Base-by-base conservation (phyloP, 2,888 invertebrate genomes). In the Spodoptera exigua region DNA sequence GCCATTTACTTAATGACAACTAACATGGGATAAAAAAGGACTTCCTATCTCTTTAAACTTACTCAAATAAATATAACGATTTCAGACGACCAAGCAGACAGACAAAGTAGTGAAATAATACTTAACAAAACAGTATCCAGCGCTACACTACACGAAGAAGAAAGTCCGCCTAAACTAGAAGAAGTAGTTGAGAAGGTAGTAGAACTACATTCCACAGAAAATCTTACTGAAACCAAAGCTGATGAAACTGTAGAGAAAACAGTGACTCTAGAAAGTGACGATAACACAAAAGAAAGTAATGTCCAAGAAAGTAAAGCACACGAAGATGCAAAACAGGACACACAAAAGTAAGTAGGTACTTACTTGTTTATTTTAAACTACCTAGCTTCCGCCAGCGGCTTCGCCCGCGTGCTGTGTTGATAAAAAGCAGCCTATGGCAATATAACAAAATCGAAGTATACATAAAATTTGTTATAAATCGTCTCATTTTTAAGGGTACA, bases 111-210 rank as follows among this genome's bases (percentile, higher is more conserved):
- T 52, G 74, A 75, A 51, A 73, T 27, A 13, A 59, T 34, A 35
- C 45, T 53, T 32, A 53, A 49, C 13, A 66, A 62, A 61, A 56
- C 45, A 54, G 60, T 72, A 40, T 61, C 53, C 51, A 65, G 47
- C n/a, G 51, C 51, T 21, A 60, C 40, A n/a, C 21, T 48, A 32
- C 51, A 69, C 16, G 61, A 61, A 18, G 85, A 88, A 53, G 85
- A 88, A 14, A 86, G 83, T 68, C 64, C 84, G 46, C 70, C 86
- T 7, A 84, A 84, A 56, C 69, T 93, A 63, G 87, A 90, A 73
- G 84, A 88, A 60, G 82, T 92, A 1, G 89, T 91, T 11, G 91
- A 90, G 46, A 89, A 88, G 80, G 87, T 89, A 4, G 83, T 93
- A 12, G 48, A 56, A 14, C 46, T 70, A n/a, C 45, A 63, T 56